Conservation (phyloP, 37 sponge, comb jelly and placozoan species). For the Spongilla lacustris region DNA sequence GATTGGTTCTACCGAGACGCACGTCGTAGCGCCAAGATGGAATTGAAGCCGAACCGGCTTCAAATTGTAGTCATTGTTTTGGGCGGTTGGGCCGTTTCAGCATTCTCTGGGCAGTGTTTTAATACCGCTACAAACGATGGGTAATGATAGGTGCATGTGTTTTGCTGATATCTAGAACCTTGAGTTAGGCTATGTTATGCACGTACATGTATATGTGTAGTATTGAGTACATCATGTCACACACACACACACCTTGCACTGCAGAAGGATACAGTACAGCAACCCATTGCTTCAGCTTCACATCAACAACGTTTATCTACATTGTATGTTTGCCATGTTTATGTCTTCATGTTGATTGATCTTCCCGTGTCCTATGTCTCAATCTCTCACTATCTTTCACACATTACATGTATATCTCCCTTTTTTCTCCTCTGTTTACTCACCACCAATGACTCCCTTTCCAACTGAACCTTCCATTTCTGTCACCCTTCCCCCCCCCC, state of each 20-base stretch:
- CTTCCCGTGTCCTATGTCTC: too few species aligned
- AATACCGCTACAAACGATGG: background rate
- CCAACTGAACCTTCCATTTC: too few species aligned
- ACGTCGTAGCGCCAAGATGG: too few species aligned
- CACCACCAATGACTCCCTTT: too few species aligned
- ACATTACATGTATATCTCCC: too few species aligned
- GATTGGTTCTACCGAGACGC: too few species aligned
- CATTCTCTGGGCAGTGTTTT: background rate
- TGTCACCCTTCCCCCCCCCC: background rate
- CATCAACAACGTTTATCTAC: background rate
- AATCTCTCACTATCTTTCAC: too few species aligned
- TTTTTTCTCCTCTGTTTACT: too few species aligned
- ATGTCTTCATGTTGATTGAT: too few species aligned
- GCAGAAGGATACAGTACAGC: background rate
- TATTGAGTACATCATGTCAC: background rate
- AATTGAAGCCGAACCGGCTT: background rate
- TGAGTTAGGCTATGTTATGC: too few species aligned
- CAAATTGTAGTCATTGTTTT: background rate
- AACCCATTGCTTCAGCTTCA: background rate
- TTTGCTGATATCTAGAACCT: too few species aligned
- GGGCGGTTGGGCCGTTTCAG: background rate
- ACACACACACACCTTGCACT: background rate
- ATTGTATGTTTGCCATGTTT: background rate
- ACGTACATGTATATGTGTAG: too few species aligned
- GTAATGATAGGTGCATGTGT: background rate